Percentiles rank a stretch among this genome's conserved stretches.
These are phyloP conservation scores for Zaprionus ghesquierei DNA, from an alignment of 1,140 invertebrate species.

Conservation along the genomic window DNA sequence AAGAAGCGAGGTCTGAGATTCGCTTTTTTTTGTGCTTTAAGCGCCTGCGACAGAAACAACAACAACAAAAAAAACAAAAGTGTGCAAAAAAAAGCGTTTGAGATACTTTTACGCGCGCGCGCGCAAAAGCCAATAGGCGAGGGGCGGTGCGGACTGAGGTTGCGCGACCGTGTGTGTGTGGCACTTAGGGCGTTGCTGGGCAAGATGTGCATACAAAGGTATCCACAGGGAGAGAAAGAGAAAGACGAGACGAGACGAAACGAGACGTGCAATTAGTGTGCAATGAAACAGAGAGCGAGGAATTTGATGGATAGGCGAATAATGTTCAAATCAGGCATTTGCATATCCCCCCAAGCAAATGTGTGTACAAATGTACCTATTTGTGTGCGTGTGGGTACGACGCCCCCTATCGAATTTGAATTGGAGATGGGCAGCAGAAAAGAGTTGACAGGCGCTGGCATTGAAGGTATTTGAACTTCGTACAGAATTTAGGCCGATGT, in stretches of 20 bases:
- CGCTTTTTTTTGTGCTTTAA: constrained; percentile 28
- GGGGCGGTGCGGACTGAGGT: constrained; percentile 35
- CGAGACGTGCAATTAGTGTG: constrained; percentile 49
- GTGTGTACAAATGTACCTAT: background rate
- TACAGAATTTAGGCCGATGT: constrained; percentile 20
- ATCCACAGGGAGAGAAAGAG: background rate
- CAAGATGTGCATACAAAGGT: constrained; percentile 36
- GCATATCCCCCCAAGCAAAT: constrained; percentile 9
- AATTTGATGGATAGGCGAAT: constrained; percentile 44
- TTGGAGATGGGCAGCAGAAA: constrained; percentile 30
- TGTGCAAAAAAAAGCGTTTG: constrained; percentile 61
- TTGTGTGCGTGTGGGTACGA: background rate
- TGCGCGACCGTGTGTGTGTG: constrained; percentile 23
- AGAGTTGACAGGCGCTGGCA: constrained; percentile 30
- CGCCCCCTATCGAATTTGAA: constrained; percentile 31
- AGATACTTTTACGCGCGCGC: constrained; percentile 75
- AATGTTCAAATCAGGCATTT: constrained; percentile 33
- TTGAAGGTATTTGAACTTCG: constrained; percentile 44
- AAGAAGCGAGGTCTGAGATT: constrained; percentile 70
- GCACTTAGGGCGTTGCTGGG: constrained; percentile 31
- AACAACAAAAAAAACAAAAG: constrained; percentile 22
- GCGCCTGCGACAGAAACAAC: constrained; percentile 35
- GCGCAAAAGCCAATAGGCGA: constrained; percentile 39
- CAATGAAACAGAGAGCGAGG: constrained; percentile 29
- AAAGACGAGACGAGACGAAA: constrained; percentile 2